Evolutionary conservation across 2,888 invertebrate species (phyloP), one percentile per base, ranked within the genome.

Genomic region (Drosophila mulleri): DNA sequence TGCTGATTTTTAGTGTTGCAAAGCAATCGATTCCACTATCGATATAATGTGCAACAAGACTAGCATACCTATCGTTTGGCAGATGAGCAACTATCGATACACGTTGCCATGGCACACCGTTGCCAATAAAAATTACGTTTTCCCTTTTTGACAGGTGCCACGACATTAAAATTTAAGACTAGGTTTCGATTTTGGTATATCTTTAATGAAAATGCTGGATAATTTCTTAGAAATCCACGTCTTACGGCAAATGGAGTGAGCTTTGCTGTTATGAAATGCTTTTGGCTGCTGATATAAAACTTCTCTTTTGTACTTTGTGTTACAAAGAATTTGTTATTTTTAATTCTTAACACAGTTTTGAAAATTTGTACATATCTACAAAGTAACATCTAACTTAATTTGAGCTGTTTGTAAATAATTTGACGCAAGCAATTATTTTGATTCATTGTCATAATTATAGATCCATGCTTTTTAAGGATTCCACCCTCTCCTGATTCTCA

Each of bases 1-100:
- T 79, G 77, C 72, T 78, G 82, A 78, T 81, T 62, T 76, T 76
- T 52, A 77, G 76, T 63, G 76, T 69, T 76, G 76, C 77, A 69
- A 77, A 77, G 47, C 56, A 65, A 77, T 76, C 76, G 77, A 77
- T 77, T 32, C 12, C 53, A 29, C 62, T 62, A 78, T 77, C 78
- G 76, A 78, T 77, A 73, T 23, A 9, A 32, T 41, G 2, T 8
- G 1, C 23, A 42, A 18, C 26, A 47, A 52, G 44, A 44, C 9
- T 18, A 26, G 16, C 35, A 35, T 32, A 14, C 3, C 23, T 23
- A 56, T 67, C 41, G 47, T 8, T 41, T 2, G 14, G 44, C 12
- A 45, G 35, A 16, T 48, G 23, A 32, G 35, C 37, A 32, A 53
- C 39, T 53, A 58, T 65, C 62, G 61, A 61, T 94, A 54, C 20